Evolutionary conservation across 2,797 vertebrate genomes (phyloP), one percentile per base, ranked within the genome.

Genomic region (Betta splendens): DNA sequence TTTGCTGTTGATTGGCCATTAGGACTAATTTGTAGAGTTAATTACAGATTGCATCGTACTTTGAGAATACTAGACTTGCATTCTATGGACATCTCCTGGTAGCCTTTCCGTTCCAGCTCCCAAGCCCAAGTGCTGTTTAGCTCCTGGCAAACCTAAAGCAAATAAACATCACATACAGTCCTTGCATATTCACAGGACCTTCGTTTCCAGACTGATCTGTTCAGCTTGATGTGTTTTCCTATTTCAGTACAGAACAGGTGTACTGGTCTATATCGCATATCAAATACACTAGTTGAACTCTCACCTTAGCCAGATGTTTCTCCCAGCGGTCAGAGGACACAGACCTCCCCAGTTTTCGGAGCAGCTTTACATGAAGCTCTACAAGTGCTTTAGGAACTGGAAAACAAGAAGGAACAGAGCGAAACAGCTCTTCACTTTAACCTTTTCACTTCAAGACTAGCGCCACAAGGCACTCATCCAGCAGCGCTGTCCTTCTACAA

Each of bases 81-180:
- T 85, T 98, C 96, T 70, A 95, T 90, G 42, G 94, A 94, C 95
- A 97, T 96, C 81, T 98, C 95, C 72, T 92, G 89, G 85, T 99
- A 99, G 49, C 98, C 97, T 76, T 97, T 98, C 85, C 97, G 96
- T 72, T 99, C 97, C 92, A 99, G 93, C 85, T 99, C 98, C 98
- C 96, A 98, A 0, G 98, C 96, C 97, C 96, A 99, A n/a, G 94
- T 95, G 62, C 91, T 95, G 91, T 99, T 97, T 86, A 96, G 90
- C 56, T 99, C 98, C 90, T 95, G 96, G 83, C 98, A 99, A 66
- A 96, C 94, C 97, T 99, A 57, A 46, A 72, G 25, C 70, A 51
- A 63, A 51, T 69, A 17, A 83, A 47, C 73, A 39, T 20, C 4
- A 26, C 1, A 54, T 23, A 13, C 0, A 15, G 32, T 52, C 11